phyloP scores from a whole-genome alignment of 2,797 vertebrate species.

The Gadopsis marmoratus region DNA sequence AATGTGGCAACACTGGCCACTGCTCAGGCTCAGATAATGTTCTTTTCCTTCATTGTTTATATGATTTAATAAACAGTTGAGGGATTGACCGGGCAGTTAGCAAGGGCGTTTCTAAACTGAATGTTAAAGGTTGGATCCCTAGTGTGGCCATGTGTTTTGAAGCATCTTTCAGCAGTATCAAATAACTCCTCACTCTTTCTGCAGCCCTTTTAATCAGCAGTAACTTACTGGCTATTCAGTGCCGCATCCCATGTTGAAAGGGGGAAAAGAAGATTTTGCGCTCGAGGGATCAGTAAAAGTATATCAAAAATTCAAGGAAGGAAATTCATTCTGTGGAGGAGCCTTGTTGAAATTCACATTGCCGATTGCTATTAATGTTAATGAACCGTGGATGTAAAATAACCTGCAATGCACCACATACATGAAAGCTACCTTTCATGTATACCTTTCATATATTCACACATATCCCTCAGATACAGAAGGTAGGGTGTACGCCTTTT shows the following conservation, averaged over 20 bases:
- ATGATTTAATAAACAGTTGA: slow-evolving; percentile 12
- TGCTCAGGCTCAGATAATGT: slow-evolving; percentile 9
- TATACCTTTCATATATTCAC: not conserved
- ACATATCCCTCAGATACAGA: not conserved
- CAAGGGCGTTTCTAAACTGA: slow-evolving; percentile 12
- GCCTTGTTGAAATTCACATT: slow-evolving; percentile 18
- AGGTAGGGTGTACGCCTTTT: not conserved
- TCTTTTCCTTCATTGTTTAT: slow-evolving; percentile 12
- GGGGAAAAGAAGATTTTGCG: slow-evolving; percentile 3
- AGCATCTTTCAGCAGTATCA: slow-evolving; percentile 7
- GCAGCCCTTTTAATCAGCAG: slow-evolving; percentile 17
- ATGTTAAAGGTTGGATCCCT: slow-evolving; percentile 25
- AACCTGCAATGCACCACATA: slow-evolving; percentile 25
- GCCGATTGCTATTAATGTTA: slow-evolving; percentile 32
- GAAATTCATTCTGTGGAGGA: slow-evolving; percentile 7
- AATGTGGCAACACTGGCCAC: slow-evolving; percentile 14
- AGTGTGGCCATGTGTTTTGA: not conserved
- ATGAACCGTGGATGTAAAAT: slow-evolving; percentile 43
- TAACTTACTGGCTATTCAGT: slow-evolving; percentile 1
- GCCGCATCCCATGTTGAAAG: not conserved
- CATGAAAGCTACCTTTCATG: slow-evolving; percentile 13
- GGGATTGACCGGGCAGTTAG: not conserved
- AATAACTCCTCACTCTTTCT: slow-evolving; percentile 11
- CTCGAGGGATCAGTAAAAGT: slow-evolving; percentile 41
- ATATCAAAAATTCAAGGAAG: slow-evolving; percentile 31